Percentiles rank a stretch among this genome's conserved stretches.
Conservation (phyloP, 2,797 vertebrate species). For the Rallus crepitans region DNA sequence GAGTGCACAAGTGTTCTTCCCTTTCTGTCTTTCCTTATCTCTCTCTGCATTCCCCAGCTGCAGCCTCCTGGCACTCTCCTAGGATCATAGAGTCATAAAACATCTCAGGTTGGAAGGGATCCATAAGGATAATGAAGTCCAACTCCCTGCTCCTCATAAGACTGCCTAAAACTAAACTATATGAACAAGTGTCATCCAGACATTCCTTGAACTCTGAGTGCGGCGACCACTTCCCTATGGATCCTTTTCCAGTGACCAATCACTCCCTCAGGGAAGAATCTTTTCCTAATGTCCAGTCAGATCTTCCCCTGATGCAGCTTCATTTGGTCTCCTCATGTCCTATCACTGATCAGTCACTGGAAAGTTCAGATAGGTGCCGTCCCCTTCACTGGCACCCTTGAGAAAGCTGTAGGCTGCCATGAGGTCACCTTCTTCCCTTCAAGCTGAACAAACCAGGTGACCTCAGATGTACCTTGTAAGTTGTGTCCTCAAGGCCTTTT, state of each 20-base stretch:
- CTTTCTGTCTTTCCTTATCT: neutral
- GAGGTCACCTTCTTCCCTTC: neutral
- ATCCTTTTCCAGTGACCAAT: neutral
- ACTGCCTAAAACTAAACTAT: neutral
- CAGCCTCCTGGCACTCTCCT: neutral
- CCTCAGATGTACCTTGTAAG: neutral
- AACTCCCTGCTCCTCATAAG: neutral
- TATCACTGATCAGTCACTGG: neutral
- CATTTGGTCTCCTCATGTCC: neutral
- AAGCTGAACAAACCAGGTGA: neutral
- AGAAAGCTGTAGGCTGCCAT: neutral
- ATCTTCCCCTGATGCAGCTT: neutral
- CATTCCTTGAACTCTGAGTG: neutral
- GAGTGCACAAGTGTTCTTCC: neutral
- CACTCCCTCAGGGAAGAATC: neutral
- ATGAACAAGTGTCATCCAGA: neutral
- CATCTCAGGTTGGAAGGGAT: neutral
- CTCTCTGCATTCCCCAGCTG: neutral
- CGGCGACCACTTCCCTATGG: fast-evolving
- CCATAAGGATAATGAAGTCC: neutral
- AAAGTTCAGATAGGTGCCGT: neutral
- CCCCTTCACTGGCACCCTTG: fast-evolving
- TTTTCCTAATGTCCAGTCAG: neutral
- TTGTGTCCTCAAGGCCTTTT: neutral
- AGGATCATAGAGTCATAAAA: neutral